These are phyloP conservation scores for Aurelia aurita DNA, from an alignment of 30 jellyfish, hydroid and myxozoan species.

Conservation along the genomic window DNA sequence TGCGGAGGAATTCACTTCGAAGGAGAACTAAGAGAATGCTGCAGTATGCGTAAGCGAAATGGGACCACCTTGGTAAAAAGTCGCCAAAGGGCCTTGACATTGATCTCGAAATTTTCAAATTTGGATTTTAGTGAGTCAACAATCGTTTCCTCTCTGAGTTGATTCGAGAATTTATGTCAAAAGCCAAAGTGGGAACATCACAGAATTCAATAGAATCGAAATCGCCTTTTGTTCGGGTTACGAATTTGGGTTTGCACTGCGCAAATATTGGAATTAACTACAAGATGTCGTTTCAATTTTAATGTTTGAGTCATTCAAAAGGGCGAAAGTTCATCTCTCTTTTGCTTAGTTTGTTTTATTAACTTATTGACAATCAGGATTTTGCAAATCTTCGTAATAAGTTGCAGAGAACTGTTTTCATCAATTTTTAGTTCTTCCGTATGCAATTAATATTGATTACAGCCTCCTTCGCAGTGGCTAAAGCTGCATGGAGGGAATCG, in stretches of 20 bases:
- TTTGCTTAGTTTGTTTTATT: too few species aligned
- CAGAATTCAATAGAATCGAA: constrained; percentile 27
- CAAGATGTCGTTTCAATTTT: constrained; percentile 34
- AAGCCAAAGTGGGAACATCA: constrained; percentile 14
- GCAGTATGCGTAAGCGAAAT: too few species aligned
- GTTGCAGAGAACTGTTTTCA: too few species aligned
- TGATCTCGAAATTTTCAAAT: constrained; percentile 32
- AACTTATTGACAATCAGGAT: too few species aligned
- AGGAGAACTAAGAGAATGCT: too few species aligned
- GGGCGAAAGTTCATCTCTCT: not conserved
- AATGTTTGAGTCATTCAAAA: constrained; percentile 12
- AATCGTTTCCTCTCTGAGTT: constrained; percentile 37
- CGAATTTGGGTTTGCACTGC: constrained; percentile 41
- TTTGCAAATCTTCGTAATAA: too few species aligned
- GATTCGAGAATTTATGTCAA: constrained; percentile 44
- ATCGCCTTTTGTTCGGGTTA: constrained; percentile 35
- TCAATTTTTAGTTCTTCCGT: too few species aligned
- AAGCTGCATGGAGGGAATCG: too few species aligned
- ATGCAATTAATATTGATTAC: too few species aligned
- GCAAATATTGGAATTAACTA: constrained; percentile 43
- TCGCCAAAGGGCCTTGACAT: constrained; percentile 27
- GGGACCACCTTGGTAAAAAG: constrained; percentile 28
- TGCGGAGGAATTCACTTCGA: too few species aligned
- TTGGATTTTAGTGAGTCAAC: constrained; percentile 46
- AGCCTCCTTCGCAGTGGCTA: too few species aligned